Conservation (phyloP, 2,113 vertebrate genomes). For the Sinocyclocheilus grahami region DNA sequence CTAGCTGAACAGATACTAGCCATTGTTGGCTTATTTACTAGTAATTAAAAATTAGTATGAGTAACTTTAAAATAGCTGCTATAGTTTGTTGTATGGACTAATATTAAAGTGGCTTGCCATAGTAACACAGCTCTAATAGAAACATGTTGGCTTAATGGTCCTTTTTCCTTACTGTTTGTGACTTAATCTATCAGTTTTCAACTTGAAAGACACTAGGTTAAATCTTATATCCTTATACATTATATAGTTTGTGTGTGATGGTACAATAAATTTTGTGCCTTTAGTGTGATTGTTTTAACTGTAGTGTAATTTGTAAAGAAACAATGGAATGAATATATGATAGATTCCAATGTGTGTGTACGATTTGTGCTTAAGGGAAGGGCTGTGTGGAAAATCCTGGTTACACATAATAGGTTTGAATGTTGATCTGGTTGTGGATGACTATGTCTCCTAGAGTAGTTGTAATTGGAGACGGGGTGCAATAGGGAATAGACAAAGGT, state of each 20-base stretch:
- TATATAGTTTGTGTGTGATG: neutral
- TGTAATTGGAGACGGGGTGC: neutral
- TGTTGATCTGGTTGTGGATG: slow-evolving; percentile 2
- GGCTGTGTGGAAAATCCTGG: slow-evolving; percentile 22
- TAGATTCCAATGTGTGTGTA: neutral
- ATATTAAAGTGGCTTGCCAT: slow-evolving; percentile 5
- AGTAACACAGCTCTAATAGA: neutral
- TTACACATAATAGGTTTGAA: neutral
- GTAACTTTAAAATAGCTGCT: neutral
- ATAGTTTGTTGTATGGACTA: neutral
- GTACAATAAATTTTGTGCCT: neutral
- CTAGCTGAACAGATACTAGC: neutral
- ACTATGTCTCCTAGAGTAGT: neutral
- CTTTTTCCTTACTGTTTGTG: neutral
- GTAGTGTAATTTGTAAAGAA: neutral
- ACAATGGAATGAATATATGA: neutral
- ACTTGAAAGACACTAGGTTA: neutral
- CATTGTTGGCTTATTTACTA: neutral
- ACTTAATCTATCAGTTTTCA: neutral
- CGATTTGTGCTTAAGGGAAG: slow-evolving; percentile 3
- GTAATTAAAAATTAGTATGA: neutral
- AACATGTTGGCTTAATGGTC: neutral
- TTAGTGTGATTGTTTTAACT: neutral
- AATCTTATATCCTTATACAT: neutral
- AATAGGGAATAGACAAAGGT: neutral